These are phyloP conservation scores for Rhinoraja longicauda DNA, from an alignment of 2,797 vertebrate species.

Conservation along the genomic window DNA sequence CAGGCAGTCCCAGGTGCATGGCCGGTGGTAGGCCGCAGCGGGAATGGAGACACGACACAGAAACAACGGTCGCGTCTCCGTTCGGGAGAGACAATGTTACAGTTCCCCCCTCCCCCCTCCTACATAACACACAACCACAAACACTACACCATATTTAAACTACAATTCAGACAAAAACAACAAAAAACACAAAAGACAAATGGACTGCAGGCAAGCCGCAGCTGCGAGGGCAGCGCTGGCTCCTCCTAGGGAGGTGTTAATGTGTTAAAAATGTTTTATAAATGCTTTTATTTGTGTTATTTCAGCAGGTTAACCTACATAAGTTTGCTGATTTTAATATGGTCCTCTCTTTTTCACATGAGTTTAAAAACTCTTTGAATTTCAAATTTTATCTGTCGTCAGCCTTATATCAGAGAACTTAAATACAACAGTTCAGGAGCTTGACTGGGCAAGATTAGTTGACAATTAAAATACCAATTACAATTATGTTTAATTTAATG, in stretches of 20 bases:
- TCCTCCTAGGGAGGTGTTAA: neutral
- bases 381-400: neutral
- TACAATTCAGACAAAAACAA: no score
- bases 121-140: no score
- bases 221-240: no score
- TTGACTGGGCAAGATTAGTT: conserved; percentile 17
- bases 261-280: neutral
- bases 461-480: conserved; percentile 35
- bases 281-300: neutral
- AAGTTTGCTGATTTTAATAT: neutral
- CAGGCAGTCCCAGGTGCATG: no score
- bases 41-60: no score
- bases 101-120: no score
- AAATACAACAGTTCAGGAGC: neutral
- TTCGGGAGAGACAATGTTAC: no score
- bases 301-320: neutral
- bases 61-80: no score
- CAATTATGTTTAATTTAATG: conserved; percentile 30
- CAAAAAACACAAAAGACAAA: no score
- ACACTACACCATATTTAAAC: no score
- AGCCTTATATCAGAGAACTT: neutral
- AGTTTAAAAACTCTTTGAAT: neutral
- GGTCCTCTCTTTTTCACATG: neutral
- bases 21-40: no score
- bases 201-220: no score